These are phyloP conservation scores for Cheilosia soror DNA, from an alignment of 2,888 invertebrate species.

Conservation along the genomic window DNA sequence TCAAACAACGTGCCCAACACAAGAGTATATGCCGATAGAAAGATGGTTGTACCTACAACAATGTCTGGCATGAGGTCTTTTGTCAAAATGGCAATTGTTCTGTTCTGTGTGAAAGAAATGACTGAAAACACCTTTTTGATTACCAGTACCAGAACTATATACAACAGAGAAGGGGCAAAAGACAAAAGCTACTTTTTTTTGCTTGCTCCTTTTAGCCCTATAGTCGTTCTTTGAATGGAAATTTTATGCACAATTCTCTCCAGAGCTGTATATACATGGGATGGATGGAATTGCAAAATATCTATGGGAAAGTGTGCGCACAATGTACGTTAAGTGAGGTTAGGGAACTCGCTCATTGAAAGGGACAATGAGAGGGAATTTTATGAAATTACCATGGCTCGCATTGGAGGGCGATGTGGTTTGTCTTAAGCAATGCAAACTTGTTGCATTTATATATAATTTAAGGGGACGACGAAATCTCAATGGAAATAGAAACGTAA, in stretches of 20 bases:
- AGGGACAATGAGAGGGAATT: conserved; percentile 21
- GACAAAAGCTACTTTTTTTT: neutral
- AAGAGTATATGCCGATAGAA: conserved; percentile 36
- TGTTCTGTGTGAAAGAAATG: conserved; percentile 25
- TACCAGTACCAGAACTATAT: conserved; percentile 15
- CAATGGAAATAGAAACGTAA: too few species aligned
- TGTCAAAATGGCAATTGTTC: conserved; percentile 58
- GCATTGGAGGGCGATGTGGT: too few species aligned
- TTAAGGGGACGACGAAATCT: too few species aligned
- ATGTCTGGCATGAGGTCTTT: conserved; percentile 27
- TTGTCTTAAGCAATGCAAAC: too few species aligned
- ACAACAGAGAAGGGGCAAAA: conserved; percentile 1
- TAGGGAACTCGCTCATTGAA: conserved; percentile 41
- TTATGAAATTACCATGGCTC: neutral
- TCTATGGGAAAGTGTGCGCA: conserved; percentile 24
- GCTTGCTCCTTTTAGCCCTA: neutral
- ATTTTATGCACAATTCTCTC: conserved; percentile 39
- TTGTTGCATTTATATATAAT: too few species aligned
- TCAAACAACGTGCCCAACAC: conserved; percentile 54
- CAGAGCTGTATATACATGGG: conserved; percentile 1
- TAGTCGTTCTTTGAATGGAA: conserved; percentile 8
- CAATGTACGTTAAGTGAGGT: conserved; percentile 17
- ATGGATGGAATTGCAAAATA: conserved; percentile 24
- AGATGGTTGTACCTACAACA: neutral
- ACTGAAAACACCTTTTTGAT: conserved; percentile 43